phyloP scores from a whole-genome alignment of 2,797 vertebrate genomes.

The Bradypodion pumilum region DNA sequence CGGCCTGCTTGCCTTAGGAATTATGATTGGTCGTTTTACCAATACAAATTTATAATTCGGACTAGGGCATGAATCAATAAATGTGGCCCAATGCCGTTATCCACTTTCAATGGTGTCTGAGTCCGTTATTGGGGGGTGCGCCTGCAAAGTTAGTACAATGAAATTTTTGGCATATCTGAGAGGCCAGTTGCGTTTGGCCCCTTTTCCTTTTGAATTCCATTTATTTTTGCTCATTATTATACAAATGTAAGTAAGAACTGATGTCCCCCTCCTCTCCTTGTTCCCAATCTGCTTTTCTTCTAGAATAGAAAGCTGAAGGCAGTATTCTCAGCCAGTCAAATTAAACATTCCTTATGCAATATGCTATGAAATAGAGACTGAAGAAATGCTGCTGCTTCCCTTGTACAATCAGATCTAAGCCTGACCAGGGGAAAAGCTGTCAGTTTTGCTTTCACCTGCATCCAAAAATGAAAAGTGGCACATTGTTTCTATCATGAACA shows the following conservation, averaged over 20 bases:
- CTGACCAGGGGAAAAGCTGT: not conserved
- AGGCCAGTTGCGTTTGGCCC: not conserved
- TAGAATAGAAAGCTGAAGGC: not conserved
- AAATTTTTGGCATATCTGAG: not conserved
- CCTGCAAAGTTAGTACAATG: no score
- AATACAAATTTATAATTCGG: no score
- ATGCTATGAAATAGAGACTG: not conserved
- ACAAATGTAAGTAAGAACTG: not conserved
- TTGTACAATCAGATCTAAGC: not conserved
- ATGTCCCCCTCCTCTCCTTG: no score
- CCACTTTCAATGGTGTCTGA: no score
- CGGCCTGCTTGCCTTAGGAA: no score
- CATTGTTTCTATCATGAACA: not conserved
- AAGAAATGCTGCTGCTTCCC: not conserved
- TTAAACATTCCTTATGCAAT: not conserved
- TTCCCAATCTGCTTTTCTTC: not conserved
- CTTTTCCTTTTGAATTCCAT: not conserved
- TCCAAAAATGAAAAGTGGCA: no score
- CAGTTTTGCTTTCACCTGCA: not conserved
- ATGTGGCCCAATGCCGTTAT: no score
- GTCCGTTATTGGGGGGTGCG: no score
- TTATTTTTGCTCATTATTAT: not conserved
- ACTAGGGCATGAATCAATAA: no score
- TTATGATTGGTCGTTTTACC: no score
- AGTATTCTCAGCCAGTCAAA: not conserved